phyloP scores from a whole-genome alignment of 2,113 vertebrate species.

The Hirundichthys speculiger region DNA sequence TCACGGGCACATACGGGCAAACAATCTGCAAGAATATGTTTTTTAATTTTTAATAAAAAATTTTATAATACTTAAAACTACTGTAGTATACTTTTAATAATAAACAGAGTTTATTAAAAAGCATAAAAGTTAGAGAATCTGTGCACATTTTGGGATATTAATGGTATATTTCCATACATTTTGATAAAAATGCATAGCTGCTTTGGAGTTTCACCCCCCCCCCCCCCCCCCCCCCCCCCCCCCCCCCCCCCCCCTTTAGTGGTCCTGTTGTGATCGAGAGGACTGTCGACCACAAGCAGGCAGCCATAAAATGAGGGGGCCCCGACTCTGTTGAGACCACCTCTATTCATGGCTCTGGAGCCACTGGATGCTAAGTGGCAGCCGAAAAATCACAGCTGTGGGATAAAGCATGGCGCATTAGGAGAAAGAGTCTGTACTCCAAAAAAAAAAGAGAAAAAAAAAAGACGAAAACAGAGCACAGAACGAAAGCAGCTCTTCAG shows the following conservation, averaged over 20 bases:
- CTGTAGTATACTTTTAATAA: not conserved
- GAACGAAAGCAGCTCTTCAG: constrained; percentile 24
- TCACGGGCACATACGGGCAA: too few species aligned
- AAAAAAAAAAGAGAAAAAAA: constrained; percentile 28
- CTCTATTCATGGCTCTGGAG: constrained; percentile 66
- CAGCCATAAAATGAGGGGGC: constrained; percentile 56
- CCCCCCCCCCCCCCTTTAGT: constrained; percentile 1
- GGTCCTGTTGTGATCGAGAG: constrained; percentile 49
- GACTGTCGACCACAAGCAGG: constrained; percentile 50
- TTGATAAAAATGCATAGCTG: not conserved
- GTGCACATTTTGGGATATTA: not conserved
- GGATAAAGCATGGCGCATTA: constrained; percentile 70
- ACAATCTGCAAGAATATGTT: too few species aligned
- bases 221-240: constrained; percentile 4
- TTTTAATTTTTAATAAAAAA: too few species aligned
- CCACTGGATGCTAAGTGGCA: constrained; percentile 74
- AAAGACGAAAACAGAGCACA: constrained; percentile 26
- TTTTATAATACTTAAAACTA: too few species aligned
- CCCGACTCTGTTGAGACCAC: constrained; percentile 70
- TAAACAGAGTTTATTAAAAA: not conserved
- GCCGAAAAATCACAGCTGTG: constrained; percentile 78
- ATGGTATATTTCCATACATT: not conserved
- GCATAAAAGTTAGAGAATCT: not conserved
- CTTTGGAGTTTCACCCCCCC: not conserved
- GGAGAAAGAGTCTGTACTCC: constrained; percentile 36